Conservation (phyloP, 2,797 vertebrate species). For the Aeoliscus strigatus region DNA sequence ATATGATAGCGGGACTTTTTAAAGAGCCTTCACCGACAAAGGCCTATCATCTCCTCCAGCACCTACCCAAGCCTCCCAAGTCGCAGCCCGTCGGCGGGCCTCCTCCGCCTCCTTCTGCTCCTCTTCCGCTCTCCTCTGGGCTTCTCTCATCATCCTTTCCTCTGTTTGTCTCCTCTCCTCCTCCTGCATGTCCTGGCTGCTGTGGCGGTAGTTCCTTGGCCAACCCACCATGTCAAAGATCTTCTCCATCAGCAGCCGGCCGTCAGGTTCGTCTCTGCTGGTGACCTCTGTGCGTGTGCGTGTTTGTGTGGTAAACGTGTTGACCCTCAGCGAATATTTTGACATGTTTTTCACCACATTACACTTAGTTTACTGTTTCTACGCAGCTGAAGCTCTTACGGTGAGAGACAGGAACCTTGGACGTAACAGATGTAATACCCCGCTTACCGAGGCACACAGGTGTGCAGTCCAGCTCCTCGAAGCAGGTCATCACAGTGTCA, state of each 20-base stretch:
- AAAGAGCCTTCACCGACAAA: too few species aligned
- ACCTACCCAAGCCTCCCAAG: conserved; percentile 89
- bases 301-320: too few species aligned
- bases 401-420: too few species aligned
- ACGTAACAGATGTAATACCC: too few species aligned
- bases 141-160: conserved; percentile 67
- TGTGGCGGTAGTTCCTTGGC: conserved; percentile 80
- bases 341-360: too few species aligned
- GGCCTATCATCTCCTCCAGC: too few species aligned
- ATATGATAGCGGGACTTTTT: too few species aligned
- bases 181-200: conserved; percentile 73
- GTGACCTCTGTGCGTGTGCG: conserved; percentile 82
- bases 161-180: conserved; percentile 68
- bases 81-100: conserved; percentile 63
- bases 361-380: too few species aligned
- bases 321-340: too few species aligned
- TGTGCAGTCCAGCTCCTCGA: conserved; percentile 81
- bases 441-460: conserved; percentile 81
- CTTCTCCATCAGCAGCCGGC: conserved; percentile 70
- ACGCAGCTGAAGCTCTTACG: too few species aligned
- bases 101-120: conserved; percentile 74
- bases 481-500: conserved; percentile 80
- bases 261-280: conserved; percentile 70
- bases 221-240: conserved; percentile 77
- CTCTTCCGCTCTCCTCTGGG: conserved; percentile 55